These are phyloP conservation scores for Taeniopygia guttata DNA, from an alignment of 2,797 vertebrate genomes.

Conservation along the genomic window DNA sequence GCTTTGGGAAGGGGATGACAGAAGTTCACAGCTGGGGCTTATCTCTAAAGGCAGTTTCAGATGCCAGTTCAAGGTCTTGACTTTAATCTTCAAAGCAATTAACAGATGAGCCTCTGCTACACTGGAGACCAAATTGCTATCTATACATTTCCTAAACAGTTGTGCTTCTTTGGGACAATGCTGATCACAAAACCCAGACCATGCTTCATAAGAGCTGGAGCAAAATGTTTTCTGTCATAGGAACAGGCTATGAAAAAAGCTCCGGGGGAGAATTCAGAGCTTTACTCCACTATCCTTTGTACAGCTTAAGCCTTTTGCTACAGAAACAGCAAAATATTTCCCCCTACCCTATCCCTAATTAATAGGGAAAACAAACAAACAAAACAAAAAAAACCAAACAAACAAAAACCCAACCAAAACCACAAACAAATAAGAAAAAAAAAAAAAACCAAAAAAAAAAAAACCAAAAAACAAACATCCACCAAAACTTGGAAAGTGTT, in stretches of 20 bases:
- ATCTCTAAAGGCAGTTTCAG: conserved; percentile 35
- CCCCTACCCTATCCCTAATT: neutral
- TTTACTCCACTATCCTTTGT: neutral
- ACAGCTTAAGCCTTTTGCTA: neutral
- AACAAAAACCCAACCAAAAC: too few species aligned
- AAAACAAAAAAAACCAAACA: too few species aligned
- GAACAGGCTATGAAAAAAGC: neutral
- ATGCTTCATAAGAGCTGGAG: neutral
- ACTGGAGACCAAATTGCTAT: conserved; percentile 21
- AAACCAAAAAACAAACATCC: neutral
- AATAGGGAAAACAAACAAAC: neutral
- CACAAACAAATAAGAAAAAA: too few species aligned
- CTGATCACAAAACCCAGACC: conserved; percentile 9
- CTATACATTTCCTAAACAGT: conserved; percentile 39
- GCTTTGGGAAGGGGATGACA: neutral
- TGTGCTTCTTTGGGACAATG: neutral
- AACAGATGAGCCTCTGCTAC: conserved; percentile 47
- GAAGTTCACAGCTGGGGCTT: conserved; percentile 25
- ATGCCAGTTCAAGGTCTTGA: conserved; percentile 49
- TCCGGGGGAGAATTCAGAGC: neutral
- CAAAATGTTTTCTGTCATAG: neutral
- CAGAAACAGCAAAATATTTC: neutral
- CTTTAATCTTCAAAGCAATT: conserved; percentile 65
- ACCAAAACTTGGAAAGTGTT: neutral
- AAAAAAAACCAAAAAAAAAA: neutral